Conservation (phyloP, 2,888 invertebrate genomes). For the Drosophila ustulata region DNA sequence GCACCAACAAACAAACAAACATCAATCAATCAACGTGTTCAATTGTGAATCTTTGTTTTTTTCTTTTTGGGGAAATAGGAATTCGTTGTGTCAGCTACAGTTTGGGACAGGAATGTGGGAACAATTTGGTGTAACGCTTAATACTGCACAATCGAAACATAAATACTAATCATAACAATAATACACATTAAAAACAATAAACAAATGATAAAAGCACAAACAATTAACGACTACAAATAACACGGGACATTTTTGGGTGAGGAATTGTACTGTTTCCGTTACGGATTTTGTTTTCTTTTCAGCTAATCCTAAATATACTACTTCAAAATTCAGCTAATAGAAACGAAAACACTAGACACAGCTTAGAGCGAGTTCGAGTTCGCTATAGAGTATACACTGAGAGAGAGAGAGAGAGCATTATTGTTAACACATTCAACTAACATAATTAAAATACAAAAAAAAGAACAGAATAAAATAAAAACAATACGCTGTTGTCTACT, state of each 20-base stretch:
- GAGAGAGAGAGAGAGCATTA: slow-evolving; percentile 44
- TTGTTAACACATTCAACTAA: slow-evolving; percentile 15
- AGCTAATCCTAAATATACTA: slow-evolving; percentile 8
- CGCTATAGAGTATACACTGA: slow-evolving; percentile 7
- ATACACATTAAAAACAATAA: slow-evolving; percentile 16
- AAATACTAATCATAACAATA: slow-evolving; percentile 23
- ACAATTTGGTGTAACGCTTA: slow-evolving; percentile 70
- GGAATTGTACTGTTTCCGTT: slow-evolving; percentile 1
- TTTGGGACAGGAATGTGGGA: slow-evolving; percentile 28
- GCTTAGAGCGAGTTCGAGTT: slow-evolving; percentile 15
- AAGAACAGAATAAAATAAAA: slow-evolving; percentile 1
- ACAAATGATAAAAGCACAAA: slow-evolving; percentile 25
- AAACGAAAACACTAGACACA: slow-evolving; percentile 2
- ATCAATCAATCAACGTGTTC: slow-evolving; percentile 6
- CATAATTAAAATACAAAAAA: background rate
- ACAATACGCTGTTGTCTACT: slow-evolving; percentile 37
- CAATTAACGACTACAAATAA: slow-evolving; percentile 10
- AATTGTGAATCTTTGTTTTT: slow-evolving; percentile 22
- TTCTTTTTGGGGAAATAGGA: background rate
- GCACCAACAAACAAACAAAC: slow-evolving; percentile 37
- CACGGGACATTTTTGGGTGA: background rate
- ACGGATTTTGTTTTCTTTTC: background rate
- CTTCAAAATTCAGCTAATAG: slow-evolving; percentile 1
- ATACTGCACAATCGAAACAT: slow-evolving; percentile 56
- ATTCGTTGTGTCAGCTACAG: slow-evolving; percentile 12